Base-by-base conservation (phyloP, 2,797 vertebrate species). In the Pelobates cultripes region DNA sequence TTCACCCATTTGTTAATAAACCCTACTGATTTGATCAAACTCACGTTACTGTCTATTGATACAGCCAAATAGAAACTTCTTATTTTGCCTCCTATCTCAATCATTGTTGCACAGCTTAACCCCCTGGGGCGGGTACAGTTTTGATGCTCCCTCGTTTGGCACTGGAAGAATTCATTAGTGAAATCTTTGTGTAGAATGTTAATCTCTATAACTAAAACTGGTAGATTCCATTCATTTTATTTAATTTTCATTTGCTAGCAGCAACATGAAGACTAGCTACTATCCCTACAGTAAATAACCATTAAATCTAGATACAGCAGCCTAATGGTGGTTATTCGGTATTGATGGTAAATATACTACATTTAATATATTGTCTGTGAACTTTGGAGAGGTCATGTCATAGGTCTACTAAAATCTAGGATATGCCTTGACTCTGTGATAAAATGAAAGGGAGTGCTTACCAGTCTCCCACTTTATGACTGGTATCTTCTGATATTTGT, bases 401-500 rank as follows among this genome's bases (percentile, higher is more conserved):
- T 3, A 15, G 28, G 8, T n/a, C n/a, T 55, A 72, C 43, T 57
- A 75, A 43, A 47, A 70, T 28, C 51, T 68, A 74, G 45, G 55
- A 40, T 2, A 41, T 57, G 64, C 81, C 78, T 83, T 83, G 77
- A 82, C 73, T 44, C 74, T 75, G 53, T 63, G 3, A 61, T 69
- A 64, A 53, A 70, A 70, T 83, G 76, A 60, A 69, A 68, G 75
- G 63, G 42, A 51, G 55, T 42, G 3, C 69, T 43, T 72, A 2
- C 57, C 78, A 75, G 57, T 0, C 3, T 84, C 75, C 86, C 74
- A 80, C 86, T 71, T 73, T 78, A 86, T 88, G 82, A 84, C 87
- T 84, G 28, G 2, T 85, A 88, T 89, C 87, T 88, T 72, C 68
- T 87, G 88, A 87, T 86, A 87, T 85, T 78, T 0, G 53, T 42